Evolutionary conservation across 2,797 vertebrate species (phyloP).

Genomic region (Distichodus sexfasciatus): DNA sequence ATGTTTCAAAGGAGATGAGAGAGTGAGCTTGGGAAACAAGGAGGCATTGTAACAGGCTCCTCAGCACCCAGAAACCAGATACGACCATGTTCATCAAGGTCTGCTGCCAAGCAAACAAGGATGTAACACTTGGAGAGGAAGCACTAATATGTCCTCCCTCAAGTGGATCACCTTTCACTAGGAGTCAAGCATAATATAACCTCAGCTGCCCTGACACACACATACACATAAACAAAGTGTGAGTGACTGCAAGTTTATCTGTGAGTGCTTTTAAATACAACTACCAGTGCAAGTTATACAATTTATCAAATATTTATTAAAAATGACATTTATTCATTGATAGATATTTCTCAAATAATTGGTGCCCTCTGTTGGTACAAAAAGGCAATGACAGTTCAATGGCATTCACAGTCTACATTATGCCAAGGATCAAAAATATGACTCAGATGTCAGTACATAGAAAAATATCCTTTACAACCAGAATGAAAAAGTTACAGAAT

Average conservation of each 20-base stretch:
- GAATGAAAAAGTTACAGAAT: too few species aligned
- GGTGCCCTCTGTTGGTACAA: slow-evolving; percentile 4
- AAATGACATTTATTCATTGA: too few species aligned
- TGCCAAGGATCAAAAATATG: too few species aligned
- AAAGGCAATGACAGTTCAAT: background rate
- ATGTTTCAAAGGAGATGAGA: background rate
- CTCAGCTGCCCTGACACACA: slow-evolving; percentile 3
- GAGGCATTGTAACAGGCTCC: slow-evolving; percentile 3
- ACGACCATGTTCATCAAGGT: background rate
- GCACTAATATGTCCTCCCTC: background rate
- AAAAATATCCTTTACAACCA: too few species aligned
- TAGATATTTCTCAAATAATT: too few species aligned
- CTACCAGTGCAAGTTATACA: background rate
- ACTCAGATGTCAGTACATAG: too few species aligned
- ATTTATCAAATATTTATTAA: background rate
- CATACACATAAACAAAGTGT: background rate
- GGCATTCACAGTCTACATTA: background rate
- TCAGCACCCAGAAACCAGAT: slow-evolving; percentile 28
- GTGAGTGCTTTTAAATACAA: too few species aligned
- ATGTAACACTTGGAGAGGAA: background rate
- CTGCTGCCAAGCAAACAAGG: slow-evolving; percentile 4
- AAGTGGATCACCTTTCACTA: slow-evolving; percentile 23
- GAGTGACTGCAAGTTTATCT: background rate
- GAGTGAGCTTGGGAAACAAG: background rate
- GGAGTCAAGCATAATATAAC: background rate